Evolutionary conservation across 1,140 invertebrate genomes (phyloP).

Genomic region (Lepidotrigona ventralis): DNA sequence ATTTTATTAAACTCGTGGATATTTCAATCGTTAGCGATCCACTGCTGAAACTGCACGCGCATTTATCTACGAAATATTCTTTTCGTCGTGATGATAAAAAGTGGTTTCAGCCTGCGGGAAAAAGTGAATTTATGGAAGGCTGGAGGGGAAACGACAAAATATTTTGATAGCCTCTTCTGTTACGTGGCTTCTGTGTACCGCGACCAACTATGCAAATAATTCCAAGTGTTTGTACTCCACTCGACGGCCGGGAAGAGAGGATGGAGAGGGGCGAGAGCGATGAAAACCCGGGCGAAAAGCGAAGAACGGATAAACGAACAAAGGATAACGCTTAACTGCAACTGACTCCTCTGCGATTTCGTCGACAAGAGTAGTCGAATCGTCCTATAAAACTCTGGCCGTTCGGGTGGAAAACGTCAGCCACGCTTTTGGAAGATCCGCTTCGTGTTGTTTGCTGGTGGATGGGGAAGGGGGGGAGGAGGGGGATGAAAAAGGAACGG

Average conservation of each 20-base stretch:
- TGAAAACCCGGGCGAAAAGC: background rate
- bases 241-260: no score
- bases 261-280: no score
- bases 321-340: background rate
- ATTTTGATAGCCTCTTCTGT: conserved; percentile 14
- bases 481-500: no score
- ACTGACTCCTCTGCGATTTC: conserved; percentile 5
- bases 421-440: background rate
- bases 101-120: background rate
- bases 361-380: background rate
- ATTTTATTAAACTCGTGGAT: no score
- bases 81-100: no score
- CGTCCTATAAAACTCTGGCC: background rate
- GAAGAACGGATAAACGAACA: background rate
- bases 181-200: background rate
- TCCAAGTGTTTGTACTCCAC: conserved; percentile 16
- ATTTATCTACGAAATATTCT: no score
- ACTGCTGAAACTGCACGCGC: no score
- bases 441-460: background rate
- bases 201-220: conserved; percentile 25
- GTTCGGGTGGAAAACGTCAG: background rate
- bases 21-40: no score
- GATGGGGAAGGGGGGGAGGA: no score
- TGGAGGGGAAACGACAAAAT: background rate
- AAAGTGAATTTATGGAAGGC: conserved; percentile 14